Percentiles rank a stretch among this genome's conserved stretches.
phyloP scores from a whole-genome alignment of 2,113 vertebrate species.

The Delphinapterus leucas region DNA sequence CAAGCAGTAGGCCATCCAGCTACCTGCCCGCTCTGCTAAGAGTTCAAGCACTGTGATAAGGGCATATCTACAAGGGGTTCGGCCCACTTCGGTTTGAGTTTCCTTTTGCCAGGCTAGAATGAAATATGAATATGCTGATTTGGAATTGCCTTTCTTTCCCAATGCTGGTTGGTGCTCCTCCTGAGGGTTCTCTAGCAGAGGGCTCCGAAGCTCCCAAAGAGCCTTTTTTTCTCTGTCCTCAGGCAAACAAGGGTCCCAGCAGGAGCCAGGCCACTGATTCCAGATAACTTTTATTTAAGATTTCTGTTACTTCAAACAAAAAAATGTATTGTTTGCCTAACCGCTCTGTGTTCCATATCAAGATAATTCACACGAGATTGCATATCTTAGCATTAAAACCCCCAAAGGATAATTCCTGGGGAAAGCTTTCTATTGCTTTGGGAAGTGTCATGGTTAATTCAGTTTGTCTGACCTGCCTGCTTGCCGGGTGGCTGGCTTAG shows the following conservation, averaged over 20 bases:
- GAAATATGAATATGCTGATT: neutral
- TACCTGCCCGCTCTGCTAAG: neutral
- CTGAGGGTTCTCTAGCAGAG: neutral
- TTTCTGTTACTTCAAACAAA: conserved; percentile 18
- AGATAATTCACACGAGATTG: neutral
- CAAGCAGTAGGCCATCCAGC: neutral
- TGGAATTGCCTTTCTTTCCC: neutral
- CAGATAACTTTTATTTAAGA: conserved; percentile 23
- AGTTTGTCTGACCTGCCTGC: neutral
- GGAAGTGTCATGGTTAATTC: neutral
- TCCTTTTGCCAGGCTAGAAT: neutral
- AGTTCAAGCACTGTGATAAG: neutral
- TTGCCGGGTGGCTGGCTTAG: neutral
- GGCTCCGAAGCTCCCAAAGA: neutral
- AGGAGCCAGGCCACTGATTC: conserved; percentile 20
- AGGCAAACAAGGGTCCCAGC: conserved; percentile 58
- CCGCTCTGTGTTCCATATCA: neutral
- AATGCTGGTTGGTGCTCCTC: neutral
- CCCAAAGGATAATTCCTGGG: neutral
- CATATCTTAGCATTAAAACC: neutral
- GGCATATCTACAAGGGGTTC: neutral
- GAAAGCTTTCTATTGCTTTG: neutral
- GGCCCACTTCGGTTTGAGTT: neutral
- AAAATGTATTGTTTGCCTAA: neutral
- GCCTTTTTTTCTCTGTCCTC: neutral